Conservation (phyloP, 1,140 invertebrate genomes). For the Cydia pomonella region DNA sequence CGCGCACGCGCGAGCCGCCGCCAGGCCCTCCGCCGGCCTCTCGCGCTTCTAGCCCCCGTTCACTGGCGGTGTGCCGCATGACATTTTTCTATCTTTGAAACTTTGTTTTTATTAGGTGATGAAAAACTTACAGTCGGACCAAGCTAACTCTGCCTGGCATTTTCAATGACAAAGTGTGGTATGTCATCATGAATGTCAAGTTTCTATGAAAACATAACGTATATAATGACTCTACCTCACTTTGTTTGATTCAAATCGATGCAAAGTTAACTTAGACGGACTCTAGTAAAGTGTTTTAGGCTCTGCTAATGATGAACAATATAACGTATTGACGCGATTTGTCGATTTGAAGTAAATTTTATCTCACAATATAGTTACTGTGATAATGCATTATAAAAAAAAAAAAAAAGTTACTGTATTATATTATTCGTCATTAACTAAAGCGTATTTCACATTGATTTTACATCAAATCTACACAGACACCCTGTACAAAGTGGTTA, state of each 20-base stretch:
- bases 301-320: background rate
- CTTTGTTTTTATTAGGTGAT: background rate
- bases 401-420: background rate
- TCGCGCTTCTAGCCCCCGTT: background rate
- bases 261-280: background rate
- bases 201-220: too few relatives aligned
- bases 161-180: too few relatives aligned
- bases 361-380: too few relatives aligned
- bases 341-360: too few relatives aligned
- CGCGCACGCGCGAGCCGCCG: constrained; percentile 17
- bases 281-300: background rate
- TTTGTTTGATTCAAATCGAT: background rate
- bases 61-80: background rate
- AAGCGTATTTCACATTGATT: background rate
- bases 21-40: background rate
- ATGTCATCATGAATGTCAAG: too few relatives aligned
- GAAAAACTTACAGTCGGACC: background rate
- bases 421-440: background rate
- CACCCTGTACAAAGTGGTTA: background rate
- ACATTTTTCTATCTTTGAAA: background rate
- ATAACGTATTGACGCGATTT: background rate
- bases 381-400: background rate
- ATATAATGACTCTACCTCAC: background rate
- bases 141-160: background rate
- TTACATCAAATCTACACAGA: background rate